Evolutionary conservation across 2,113 vertebrate species (phyloP).

Genomic region (Macquaria ambigua): DNA sequence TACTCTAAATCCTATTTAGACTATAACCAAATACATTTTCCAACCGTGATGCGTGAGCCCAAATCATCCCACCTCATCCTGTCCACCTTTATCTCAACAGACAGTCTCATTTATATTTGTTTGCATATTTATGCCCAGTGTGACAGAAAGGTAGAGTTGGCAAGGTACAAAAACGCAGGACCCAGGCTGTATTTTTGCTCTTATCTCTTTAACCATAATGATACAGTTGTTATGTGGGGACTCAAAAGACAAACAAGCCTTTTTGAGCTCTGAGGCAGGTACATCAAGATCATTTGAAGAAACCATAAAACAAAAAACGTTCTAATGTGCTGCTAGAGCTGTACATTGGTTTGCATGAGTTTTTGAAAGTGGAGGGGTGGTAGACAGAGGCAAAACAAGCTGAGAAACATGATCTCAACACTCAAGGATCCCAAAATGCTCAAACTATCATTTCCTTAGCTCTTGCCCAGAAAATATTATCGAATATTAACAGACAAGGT

Average conservation of each 20-base stretch:
- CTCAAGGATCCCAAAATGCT: slow-evolving; percentile 13
- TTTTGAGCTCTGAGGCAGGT: neutral
- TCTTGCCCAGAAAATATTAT: slow-evolving; percentile 27
- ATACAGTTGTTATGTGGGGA: neutral
- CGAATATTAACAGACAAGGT: slow-evolving; percentile 43
- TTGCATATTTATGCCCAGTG: slow-evolving; percentile 10
- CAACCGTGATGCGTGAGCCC: slow-evolving; percentile 7
- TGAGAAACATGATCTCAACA: slow-evolving; percentile 23
- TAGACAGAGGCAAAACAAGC: slow-evolving; percentile 11
- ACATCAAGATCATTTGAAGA: neutral
- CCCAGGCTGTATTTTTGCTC: neutral
- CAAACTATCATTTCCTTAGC: slow-evolving; percentile 13
- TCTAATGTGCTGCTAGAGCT: neutral
- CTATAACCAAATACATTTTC: slow-evolving; percentile 51
- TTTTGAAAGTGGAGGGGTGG: neutral
- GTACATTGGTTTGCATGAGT: neutral
- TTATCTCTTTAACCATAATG: neutral
- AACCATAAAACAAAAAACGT: neutral
- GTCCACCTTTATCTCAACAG: slow-evolving; percentile 21
- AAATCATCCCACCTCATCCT: slow-evolving; percentile 24
- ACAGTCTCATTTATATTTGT: slow-evolving; percentile 27
- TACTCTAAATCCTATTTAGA: slow-evolving; percentile 55
- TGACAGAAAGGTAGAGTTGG: slow-evolving; percentile 17
- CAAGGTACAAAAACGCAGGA: neutral
- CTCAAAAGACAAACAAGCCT: neutral